Evolutionary conservation across 2,797 vertebrate species (phyloP).

Genomic region (Remorina albescens): DNA sequence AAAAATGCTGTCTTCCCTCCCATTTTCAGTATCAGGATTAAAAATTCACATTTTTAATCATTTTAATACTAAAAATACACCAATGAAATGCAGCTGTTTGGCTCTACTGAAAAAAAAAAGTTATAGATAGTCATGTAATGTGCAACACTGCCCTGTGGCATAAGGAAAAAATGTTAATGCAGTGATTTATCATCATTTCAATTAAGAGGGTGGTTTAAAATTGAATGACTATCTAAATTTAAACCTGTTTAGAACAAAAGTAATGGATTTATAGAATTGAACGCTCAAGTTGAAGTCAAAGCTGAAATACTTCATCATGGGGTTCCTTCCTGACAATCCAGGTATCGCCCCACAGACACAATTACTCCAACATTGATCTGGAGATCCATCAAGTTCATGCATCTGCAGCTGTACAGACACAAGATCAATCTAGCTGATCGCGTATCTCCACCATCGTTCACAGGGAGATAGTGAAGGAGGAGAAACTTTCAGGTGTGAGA

Average conservation of each 20-base stretch:
- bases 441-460: constrained; percentile 59
- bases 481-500: constrained; percentile 52
- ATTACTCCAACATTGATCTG: constrained; percentile 77
- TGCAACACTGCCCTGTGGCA: neutral
- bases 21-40: too few relatives aligned
- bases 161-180: neutral
- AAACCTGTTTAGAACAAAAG: neutral
- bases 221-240: neutral
- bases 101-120: neutral
- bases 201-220: constrained; percentile 4
- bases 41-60: too few relatives aligned
- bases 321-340: constrained; percentile 61
- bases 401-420: constrained; percentile 60
- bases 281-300: constrained; percentile 25
- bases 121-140: constrained; percentile 9
- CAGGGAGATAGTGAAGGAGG: constrained; percentile 43
- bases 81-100: too few relatives aligned
- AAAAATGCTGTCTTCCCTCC: neutral
- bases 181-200: neutral
- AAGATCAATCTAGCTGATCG: constrained; percentile 76
- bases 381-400: constrained; percentile 42
- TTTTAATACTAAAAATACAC: too few relatives aligned
- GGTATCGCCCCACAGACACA: constrained; percentile 53
- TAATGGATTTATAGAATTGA: constrained; percentile 7
- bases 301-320: constrained; percentile 42